Conservation (phyloP, 2,888 invertebrate species). For the Philhelius pedissequus region DNA sequence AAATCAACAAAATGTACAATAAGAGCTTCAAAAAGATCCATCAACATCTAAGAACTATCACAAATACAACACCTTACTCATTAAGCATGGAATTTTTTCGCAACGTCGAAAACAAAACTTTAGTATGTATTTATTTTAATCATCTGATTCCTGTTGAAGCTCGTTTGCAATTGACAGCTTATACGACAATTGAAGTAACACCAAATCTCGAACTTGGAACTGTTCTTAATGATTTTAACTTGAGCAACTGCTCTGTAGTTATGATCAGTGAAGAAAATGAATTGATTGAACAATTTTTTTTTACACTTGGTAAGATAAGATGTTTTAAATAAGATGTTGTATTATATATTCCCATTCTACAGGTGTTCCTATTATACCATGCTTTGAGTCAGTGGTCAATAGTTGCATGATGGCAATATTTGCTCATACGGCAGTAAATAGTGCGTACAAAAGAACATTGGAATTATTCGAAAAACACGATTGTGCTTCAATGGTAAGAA, state of each 20-base stretch:
- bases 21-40: slow-evolving; percentile 52
- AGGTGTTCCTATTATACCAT: slow-evolving; percentile 52
- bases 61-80: slow-evolving; percentile 68
- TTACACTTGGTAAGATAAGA: slow-evolving; percentile 17
- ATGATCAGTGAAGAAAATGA: slow-evolving; percentile 49
- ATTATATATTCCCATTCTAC: background rate
- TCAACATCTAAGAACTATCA: slow-evolving; percentile 46
- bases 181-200: slow-evolving; percentile 42
- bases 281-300: slow-evolving; percentile 44
- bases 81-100: slow-evolving; percentile 68
- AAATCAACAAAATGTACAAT: slow-evolving; percentile 44
- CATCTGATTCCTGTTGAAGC: slow-evolving; percentile 53
- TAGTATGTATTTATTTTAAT: slow-evolving; percentile 70
- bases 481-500: slow-evolving; percentile 46
- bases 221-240: slow-evolving; percentile 50
- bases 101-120: slow-evolving; percentile 60
- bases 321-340: background rate
- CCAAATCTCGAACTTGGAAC: background rate
- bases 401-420: slow-evolving; percentile 53
- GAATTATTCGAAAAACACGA: slow-evolving; percentile 57
- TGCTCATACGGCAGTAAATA: slow-evolving; percentile 10
- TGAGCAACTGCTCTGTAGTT: slow-evolving; percentile 57
- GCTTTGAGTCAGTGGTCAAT: slow-evolving; percentile 54
- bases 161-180: slow-evolving; percentile 45
- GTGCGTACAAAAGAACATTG: slow-evolving; percentile 37